phyloP scores from a whole-genome alignment of 2,797 vertebrate genomes.

The Pitangus sulphuratus region DNA sequence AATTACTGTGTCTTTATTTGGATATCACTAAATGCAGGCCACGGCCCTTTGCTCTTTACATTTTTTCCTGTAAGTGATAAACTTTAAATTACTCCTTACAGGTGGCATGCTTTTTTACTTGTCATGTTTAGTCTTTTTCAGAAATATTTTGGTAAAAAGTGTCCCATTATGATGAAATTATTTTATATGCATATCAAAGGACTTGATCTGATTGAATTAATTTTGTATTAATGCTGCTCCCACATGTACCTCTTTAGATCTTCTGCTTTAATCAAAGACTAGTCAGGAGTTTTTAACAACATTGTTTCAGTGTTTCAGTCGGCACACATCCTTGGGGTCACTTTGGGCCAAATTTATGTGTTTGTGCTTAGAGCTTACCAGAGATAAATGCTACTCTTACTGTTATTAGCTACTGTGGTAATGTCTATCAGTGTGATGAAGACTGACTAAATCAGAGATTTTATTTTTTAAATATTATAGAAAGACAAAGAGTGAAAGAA shows the following conservation, averaged over 20 bases:
- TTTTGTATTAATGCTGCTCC: constrained; percentile 9
- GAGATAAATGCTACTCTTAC: neutral
- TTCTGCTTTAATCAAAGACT: constrained; percentile 34
- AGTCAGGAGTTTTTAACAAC: constrained; percentile 1
- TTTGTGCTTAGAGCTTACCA: neutral
- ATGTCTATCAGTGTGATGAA: neutral
- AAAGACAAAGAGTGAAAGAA: neutral
- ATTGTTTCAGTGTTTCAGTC: neutral
- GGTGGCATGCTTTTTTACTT: neutral
- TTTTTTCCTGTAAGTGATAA: neutral
- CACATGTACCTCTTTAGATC: neutral
- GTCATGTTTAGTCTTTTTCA: neutral
- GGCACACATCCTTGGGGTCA: neutral
- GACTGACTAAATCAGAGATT: neutral
- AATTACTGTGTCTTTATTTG: neutral
- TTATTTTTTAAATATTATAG: neutral
- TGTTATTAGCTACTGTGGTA: neutral
- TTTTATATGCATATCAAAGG: neutral
- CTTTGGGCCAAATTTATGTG: neutral
- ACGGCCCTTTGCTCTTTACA: neutral
- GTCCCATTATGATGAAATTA: neutral
- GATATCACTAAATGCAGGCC: neutral
- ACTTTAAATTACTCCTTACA: neutral
- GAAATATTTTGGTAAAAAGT: neutral
- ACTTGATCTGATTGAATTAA: neutral